Conservation (phyloP, 2,888 invertebrate species). For the Pyralis farinalis region DNA sequence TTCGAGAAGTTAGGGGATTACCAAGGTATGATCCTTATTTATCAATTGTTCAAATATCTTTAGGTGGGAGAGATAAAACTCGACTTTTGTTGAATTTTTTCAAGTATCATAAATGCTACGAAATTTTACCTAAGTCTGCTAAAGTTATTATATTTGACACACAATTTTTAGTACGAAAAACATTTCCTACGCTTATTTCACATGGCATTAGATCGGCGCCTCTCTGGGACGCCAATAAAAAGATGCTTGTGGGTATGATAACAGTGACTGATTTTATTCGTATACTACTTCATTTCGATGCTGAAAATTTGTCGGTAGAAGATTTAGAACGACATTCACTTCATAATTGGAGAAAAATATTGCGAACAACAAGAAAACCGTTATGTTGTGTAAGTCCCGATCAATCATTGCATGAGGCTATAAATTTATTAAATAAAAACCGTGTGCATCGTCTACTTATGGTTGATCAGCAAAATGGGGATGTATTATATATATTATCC, state of each 20-base stretch:
- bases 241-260: slow-evolving; percentile 71
- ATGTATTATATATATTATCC: slow-evolving; percentile 69
- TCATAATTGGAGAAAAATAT: slow-evolving; percentile 69
- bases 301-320: slow-evolving; percentile 64
- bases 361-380: slow-evolving; percentile 60
- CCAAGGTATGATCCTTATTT: slow-evolving; percentile 75
- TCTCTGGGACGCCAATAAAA: slow-evolving; percentile 70
- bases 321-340: slow-evolving; percentile 70
- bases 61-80: slow-evolving; percentile 73
- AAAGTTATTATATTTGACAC: slow-evolving; percentile 77
- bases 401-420: slow-evolving; percentile 71
- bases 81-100: slow-evolving; percentile 71
- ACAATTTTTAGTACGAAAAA: slow-evolving; percentile 69
- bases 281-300: slow-evolving; percentile 62
- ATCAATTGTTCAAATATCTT: slow-evolving; percentile 74
- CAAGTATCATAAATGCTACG: slow-evolving; percentile 74
- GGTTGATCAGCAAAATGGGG: slow-evolving; percentile 62
- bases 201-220: slow-evolving; percentile 74
- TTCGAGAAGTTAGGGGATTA: slow-evolving; percentile 70
- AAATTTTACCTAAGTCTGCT: slow-evolving; percentile 73
- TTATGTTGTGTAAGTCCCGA: slow-evolving; percentile 64
- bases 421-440: slow-evolving; percentile 65
- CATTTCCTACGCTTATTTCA: slow-evolving; percentile 71
- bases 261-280: slow-evolving; percentile 74
- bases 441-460: slow-evolving; percentile 69